Percentiles rank a stretch among this genome's conserved stretches.
Evolutionary conservation across 2,888 invertebrate species (phyloP).

Genomic region (Macropis europaea): DNA sequence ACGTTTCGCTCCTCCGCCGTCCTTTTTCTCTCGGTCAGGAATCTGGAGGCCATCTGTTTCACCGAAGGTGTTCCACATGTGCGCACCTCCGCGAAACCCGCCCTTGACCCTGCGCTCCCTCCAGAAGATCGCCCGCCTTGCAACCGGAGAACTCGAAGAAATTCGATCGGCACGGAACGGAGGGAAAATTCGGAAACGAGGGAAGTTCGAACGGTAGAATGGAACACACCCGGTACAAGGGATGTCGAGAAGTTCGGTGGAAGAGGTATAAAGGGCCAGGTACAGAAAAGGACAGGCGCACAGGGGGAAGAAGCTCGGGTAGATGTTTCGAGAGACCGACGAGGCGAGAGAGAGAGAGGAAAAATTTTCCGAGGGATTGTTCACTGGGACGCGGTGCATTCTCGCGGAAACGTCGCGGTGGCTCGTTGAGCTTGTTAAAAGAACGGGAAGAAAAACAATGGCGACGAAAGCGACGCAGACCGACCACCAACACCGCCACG

Average conservation of each 20-base stretch:
- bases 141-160: no score
- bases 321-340: background rate
- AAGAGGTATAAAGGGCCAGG: no score
- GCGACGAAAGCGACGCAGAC: constrained; percentile 28
- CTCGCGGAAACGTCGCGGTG: constrained; percentile 43
- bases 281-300: background rate
- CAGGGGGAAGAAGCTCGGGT: background rate
- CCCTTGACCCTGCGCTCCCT: constrained; percentile 36
- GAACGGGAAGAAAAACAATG: constrained; percentile 53
- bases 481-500: constrained; percentile 33
- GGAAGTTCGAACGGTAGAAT: no score
- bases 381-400: constrained; percentile 50
- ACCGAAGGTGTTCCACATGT: constrained; percentile 53
- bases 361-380: constrained; percentile 33
- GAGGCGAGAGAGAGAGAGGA: constrained; percentile 1
- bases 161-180: no score
- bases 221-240: no score
- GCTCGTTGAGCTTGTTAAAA: constrained; percentile 56
- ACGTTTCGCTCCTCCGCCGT: no score
- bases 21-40: constrained; percentile 35
- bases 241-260: no score
- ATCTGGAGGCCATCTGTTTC: constrained; percentile 61
- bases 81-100: constrained; percentile 12
- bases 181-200: no score
- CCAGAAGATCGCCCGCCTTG: no score